Percentiles rank a stretch among this genome's conserved stretches.
These are phyloP conservation scores for Eupsittula cactorum DNA, from an alignment of 2,113 vertebrate species.

Conservation along the genomic window DNA sequence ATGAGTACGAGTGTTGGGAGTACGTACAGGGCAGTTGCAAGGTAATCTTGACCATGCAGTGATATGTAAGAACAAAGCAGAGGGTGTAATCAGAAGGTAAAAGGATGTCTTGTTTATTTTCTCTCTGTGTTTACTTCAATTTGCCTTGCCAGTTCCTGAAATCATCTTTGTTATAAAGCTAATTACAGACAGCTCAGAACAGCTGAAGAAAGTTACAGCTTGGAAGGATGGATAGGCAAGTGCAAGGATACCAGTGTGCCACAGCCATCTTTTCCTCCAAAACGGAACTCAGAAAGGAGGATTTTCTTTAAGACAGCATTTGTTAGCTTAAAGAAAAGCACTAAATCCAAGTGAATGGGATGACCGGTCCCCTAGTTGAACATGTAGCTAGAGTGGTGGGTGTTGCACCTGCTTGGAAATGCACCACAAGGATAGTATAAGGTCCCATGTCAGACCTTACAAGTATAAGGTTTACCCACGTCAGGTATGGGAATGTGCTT, in stretches of 20 bases:
- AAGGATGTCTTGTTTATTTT: neutral
- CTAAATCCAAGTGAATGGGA: neutral
- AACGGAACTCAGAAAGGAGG: neutral
- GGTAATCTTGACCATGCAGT: neutral
- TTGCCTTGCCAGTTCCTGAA: neutral
- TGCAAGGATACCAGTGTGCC: neutral
- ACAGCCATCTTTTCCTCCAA: neutral
- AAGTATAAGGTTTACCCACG: fast-evolving
- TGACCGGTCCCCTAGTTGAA: neutral
- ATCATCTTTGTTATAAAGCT: neutral
- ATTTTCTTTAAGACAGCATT: neutral
- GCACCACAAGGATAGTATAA: fast-evolving
- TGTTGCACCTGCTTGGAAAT: neutral
- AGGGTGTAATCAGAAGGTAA: neutral
- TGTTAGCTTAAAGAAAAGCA: neutral
- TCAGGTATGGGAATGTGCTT: fast-evolving
- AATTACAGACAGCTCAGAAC: neutral
- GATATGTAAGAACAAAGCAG: neutral
- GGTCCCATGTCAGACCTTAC: neutral
- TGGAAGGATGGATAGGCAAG: neutral
- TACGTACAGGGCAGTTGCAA: neutral
- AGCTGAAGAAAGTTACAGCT: neutral
- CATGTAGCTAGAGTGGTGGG: fast-evolving
- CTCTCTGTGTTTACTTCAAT: neutral
- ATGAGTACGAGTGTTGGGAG: fast-evolving